phyloP scores from a whole-genome alignment of 2,797 vertebrate genomes.

The Sebastes aleutianus region DNA sequence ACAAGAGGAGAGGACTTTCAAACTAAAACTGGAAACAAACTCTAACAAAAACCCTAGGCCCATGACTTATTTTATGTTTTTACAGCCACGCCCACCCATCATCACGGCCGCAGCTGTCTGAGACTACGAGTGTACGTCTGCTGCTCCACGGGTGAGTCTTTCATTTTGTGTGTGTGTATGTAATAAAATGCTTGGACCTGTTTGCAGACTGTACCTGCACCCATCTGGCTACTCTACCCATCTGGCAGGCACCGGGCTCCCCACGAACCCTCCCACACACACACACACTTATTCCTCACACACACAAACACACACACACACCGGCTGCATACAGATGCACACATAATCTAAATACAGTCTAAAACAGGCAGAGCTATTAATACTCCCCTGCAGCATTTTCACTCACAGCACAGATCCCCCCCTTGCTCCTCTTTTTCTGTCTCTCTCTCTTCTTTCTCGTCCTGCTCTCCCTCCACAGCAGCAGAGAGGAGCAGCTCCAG shows the following conservation, averaged over 20 bases:
- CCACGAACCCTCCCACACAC: background rate
- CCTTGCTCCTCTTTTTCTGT: slow-evolving; percentile 18
- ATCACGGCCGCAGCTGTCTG: slow-evolving; percentile 92
- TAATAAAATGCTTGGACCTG: slow-evolving; percentile 17
- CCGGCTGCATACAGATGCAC: slow-evolving; percentile 43
- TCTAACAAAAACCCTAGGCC: no score
- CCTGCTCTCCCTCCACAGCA: slow-evolving; percentile 7
- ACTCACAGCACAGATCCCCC: slow-evolving; percentile 41
- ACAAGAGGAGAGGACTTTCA: no score
- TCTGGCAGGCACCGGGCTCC: slow-evolving; percentile 6
- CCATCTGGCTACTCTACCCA: slow-evolving; percentile 30
- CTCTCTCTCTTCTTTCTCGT: background rate
- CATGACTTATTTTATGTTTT: slow-evolving; percentile 17
- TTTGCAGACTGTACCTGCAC: slow-evolving; percentile 11
- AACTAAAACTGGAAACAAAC: no score
- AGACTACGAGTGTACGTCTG: slow-evolving; percentile 96
- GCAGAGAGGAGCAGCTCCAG: slow-evolving; percentile 45
- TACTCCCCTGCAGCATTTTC: slow-evolving; percentile 66
- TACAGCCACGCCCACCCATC: slow-evolving; percentile 92
- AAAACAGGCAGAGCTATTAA: slow-evolving; percentile 63
- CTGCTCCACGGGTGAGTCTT: slow-evolving; percentile 89
- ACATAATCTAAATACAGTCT: slow-evolving; percentile 51
- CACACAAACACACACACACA: slow-evolving; percentile 1
- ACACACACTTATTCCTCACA: background rate
- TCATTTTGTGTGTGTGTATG: slow-evolving; percentile 6